Percentiles rank a stretch among this genome's conserved stretches.
These are phyloP conservation scores for Bicyclus anynana DNA, from an alignment of 1,140 invertebrate species.

Conservation along the genomic window DNA sequence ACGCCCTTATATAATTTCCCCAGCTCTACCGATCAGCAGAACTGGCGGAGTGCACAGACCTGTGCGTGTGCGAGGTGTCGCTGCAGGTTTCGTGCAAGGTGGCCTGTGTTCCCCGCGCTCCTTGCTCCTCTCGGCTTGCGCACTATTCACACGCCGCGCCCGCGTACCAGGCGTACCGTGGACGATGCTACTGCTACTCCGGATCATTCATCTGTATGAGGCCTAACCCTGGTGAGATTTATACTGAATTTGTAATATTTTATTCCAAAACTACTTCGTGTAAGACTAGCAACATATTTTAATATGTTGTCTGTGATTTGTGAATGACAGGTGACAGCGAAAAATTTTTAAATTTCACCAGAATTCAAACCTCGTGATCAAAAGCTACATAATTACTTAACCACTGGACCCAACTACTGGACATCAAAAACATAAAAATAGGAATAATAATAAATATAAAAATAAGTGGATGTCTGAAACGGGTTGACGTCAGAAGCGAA, in stretches of 20 bases:
- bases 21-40: slow-evolving; percentile 92
- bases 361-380: too few species aligned
- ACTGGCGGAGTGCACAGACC: slow-evolving; percentile 75
- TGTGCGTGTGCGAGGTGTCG: slow-evolving; percentile 84
- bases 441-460: too few species aligned
- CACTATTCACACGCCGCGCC: slow-evolving; percentile 93
- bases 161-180: slow-evolving; percentile 91
- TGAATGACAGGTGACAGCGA: too few species aligned
- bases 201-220: slow-evolving; percentile 94
- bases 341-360: too few species aligned
- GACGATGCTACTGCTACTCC: slow-evolving; percentile 93
- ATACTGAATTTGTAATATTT: neutral
- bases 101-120: slow-evolving; percentile 88
- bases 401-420: too few species aligned
- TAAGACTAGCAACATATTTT: too few species aligned
- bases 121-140: slow-evolving; percentile 90
- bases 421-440: too few species aligned
- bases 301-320: too few species aligned
- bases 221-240: slow-evolving; percentile 86
- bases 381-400: too few species aligned
- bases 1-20: slow-evolving; percentile 31
- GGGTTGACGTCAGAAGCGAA: too few species aligned
- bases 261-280: too few species aligned
- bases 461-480: too few species aligned
- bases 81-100: slow-evolving; percentile 89